Percentiles rank a stretch among this genome's conserved stretches.
phyloP scores from a whole-genome alignment of 2,797 vertebrate genomes.

The Coilia nasus region DNA sequence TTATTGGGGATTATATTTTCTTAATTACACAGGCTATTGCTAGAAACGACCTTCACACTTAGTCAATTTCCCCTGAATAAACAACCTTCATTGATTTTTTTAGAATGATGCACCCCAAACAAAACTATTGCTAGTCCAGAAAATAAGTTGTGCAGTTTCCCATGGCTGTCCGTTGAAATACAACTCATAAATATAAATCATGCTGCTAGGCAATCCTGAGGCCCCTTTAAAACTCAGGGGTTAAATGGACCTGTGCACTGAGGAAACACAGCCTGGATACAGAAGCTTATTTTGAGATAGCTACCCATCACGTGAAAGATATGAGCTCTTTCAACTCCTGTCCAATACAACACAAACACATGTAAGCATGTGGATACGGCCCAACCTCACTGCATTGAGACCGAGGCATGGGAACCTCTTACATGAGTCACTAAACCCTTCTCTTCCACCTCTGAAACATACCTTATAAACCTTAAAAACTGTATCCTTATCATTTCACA shows the following conservation, averaged over 20 bases:
- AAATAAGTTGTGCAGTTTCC: background rate
- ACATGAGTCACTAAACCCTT: background rate
- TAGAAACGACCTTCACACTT: too few relatives aligned
- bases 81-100: background rate
- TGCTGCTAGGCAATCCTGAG: background rate
- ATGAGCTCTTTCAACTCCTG: background rate
- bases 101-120: background rate
- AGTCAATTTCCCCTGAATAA: too few relatives aligned
- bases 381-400: background rate
- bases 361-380: background rate
- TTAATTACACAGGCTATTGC: too few relatives aligned
- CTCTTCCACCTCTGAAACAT: background rate
- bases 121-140: background rate
- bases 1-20: too few relatives aligned
- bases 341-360: background rate
- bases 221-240: background rate
- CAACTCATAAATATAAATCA: background rate
- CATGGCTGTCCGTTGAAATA: background rate
- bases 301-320: background rate
- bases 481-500: too few relatives aligned
- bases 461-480: background rate
- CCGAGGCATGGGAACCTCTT: background rate
- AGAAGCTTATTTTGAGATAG: background rate
- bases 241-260: background rate
- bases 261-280: slow-evolving; percentile 7